Evolutionary conservation across 2,113 vertebrate genomes (phyloP).

Genomic region (Anser brachyrhynchus): DNA sequence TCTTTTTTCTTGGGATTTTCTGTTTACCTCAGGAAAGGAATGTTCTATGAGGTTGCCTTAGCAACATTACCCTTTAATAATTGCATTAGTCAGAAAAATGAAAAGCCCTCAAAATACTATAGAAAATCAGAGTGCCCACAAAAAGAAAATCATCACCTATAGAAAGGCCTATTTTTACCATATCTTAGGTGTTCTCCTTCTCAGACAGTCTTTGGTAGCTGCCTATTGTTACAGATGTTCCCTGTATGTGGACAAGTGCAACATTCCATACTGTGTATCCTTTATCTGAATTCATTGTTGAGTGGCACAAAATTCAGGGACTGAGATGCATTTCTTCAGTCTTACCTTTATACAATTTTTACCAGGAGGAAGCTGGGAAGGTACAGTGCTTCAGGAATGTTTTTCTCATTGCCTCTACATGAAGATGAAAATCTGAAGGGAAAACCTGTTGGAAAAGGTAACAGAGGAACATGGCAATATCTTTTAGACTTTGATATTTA

Average conservation of each 20-base stretch:
- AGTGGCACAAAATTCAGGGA: not conserved
- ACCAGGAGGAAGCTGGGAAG: rapidly evolving
- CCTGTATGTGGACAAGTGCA: not conserved
- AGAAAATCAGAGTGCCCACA: not conserved
- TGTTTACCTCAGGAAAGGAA: not conserved
- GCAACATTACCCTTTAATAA: constrained; percentile 37
- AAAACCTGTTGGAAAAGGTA: not conserved
- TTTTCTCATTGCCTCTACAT: not conserved
- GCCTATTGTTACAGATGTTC: not conserved
- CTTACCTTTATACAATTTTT: not conserved
- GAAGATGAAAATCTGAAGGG: not conserved
- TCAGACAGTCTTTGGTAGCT: not conserved
- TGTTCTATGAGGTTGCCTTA: not conserved
- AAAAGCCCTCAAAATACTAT: not conserved
- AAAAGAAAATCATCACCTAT: not conserved
- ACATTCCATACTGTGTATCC: not conserved
- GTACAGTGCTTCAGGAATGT: not conserved
- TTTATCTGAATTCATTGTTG: not conserved
- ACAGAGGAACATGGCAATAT: not conserved
- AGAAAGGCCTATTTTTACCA: not conserved
- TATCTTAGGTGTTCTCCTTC: not conserved
- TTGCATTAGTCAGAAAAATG: constrained; percentile 10
- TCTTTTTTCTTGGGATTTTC: constrained; percentile 13
- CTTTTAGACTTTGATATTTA: not conserved
- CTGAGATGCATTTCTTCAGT: not conserved